phyloP scores from a whole-genome alignment of 1,140 invertebrate species.

The honey bee (Apis mellifera) region DNA sequence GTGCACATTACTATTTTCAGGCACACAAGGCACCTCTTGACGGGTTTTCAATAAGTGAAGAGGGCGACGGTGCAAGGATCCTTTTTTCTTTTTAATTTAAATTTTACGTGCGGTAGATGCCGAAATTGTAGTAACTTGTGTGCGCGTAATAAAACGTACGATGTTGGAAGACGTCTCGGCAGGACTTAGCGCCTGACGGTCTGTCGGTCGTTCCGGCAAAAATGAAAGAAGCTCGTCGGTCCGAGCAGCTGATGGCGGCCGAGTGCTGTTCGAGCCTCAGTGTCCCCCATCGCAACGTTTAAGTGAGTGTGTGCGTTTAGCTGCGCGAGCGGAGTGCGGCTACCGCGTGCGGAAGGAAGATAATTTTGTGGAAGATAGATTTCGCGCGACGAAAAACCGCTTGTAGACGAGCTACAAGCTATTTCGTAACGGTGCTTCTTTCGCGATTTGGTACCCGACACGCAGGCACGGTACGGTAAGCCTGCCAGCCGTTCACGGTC shows the following conservation, averaged over 20 bases:
- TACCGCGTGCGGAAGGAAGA: slow-evolving; percentile 43
- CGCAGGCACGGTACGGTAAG: slow-evolving; percentile 47
- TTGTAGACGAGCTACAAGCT: slow-evolving; percentile 48
- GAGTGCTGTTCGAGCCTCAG: slow-evolving; percentile 60
- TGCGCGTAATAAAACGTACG: slow-evolving; percentile 48
- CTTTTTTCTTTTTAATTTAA: slow-evolving; percentile 64
- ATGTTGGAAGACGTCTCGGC: slow-evolving; percentile 65
- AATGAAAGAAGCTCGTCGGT: slow-evolving; percentile 71
- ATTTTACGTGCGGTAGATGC: slow-evolving; percentile 47
- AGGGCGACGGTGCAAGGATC: slow-evolving; percentile 66
- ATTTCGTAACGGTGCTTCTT: slow-evolving; percentile 72
- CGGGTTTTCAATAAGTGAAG: slow-evolving; percentile 75
- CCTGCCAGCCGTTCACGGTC: slow-evolving; percentile 32
- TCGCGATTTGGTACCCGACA: slow-evolving; percentile 47
- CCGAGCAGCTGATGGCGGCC: slow-evolving; percentile 72
- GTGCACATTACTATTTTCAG: slow-evolving; percentile 76
- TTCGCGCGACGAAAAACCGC: slow-evolving; percentile 45
- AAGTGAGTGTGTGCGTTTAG: slow-evolving; percentile 41
- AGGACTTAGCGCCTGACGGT: slow-evolving; percentile 64
- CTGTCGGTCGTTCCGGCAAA: slow-evolving; percentile 61
- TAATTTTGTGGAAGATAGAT: slow-evolving; percentile 53
- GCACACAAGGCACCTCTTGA: slow-evolving; percentile 76
- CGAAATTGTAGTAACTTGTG: slow-evolving; percentile 56
- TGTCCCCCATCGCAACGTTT: slow-evolving; percentile 47
- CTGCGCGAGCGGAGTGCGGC: slow-evolving; percentile 27